A percentile compares a stretch with the other conserved stretches of the same genome.
Conservation (phyloP, 2,888 invertebrate genomes). For the Dromius quadrimaculatus region DNA sequence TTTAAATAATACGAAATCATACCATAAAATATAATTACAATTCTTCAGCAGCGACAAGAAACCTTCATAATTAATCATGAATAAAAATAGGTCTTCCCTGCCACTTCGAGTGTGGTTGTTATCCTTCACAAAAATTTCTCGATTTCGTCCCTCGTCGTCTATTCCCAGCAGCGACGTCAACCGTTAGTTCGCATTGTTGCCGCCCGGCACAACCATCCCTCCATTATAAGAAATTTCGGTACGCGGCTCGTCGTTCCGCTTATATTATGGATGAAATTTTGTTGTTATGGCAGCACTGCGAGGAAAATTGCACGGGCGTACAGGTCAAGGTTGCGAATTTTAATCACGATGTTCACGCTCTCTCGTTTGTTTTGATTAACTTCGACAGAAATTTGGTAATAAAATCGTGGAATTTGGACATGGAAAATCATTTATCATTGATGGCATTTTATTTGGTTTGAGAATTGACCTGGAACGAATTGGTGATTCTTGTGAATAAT, state of each 20-base stretch:
- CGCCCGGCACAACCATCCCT: slow-evolving; percentile 1
- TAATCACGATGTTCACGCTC: slow-evolving; percentile 17
- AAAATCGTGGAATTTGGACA: slow-evolving; percentile 2
- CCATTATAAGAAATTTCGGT: slow-evolving; percentile 45
- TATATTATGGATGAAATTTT: slow-evolving; percentile 44
- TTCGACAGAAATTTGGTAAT: slow-evolving; percentile 23
- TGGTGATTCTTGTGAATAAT: no score
- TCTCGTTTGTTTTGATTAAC: slow-evolving; percentile 35
- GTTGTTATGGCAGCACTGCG: slow-evolving; percentile 30
- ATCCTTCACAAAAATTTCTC: no score
- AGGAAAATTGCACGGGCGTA: slow-evolving; percentile 8
- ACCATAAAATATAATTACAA: no score
- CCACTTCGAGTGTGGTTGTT: no score
- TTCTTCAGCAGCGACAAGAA: no score
- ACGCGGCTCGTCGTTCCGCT: slow-evolving; percentile 19
- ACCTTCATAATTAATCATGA: no score
- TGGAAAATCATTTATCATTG: no score
- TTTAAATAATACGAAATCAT: no score
- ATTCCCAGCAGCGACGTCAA: neutral
- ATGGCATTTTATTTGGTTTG: no score
- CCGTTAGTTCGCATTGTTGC: slow-evolving; percentile 1
- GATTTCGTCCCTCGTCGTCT: no score
- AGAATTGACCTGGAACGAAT: no score
- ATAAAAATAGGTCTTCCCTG: no score
- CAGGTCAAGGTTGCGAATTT: slow-evolving; percentile 26